Base-by-base conservation (phyloP, 2,888 invertebrate species). In the Drosophila kambysellisi region DNA sequence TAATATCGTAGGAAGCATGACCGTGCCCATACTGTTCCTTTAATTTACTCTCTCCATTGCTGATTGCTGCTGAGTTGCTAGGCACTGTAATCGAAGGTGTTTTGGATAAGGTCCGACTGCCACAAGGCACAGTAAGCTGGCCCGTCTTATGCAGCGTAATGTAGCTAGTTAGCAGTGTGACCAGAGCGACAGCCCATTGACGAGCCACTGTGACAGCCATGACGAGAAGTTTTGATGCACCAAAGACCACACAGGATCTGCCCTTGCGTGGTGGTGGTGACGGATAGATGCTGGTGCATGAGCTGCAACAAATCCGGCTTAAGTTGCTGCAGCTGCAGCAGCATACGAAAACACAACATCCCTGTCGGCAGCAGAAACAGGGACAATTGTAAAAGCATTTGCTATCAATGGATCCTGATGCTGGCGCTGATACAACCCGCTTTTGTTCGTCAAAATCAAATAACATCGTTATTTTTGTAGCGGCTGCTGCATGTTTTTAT, bases 341-440 rank as follows among this genome's bases (percentile, higher is more conserved):
- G 37, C 87, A 70, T 12, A 71, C 60, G 4, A 77, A 66, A n/a
- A 89, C 73, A 12, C 86, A 87, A 54, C 86, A 87, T 60, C 86
- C 86, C 37, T 90, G 89, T 6, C 84, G 82, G 52, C 86, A 87
- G 39, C 86, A 87, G 11, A 80, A 67, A 60, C 86, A 87, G 11
- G 84, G 64, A 15, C 86, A 87, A 37, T 87, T 87, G 57, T 83
- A 87, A 46, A 76, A 74, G 54, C 86, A 87, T 61, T 67, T 79
- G 60, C 63, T 57, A 33, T 50, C 48, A 46, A 51, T 63, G 17
- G 32, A 15, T n/a, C 29, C 43, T 4, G 58, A 12, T 29, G 53
- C 25, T 9, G 60, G 25, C 6, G 43, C 25, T 11, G 50, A n/a
- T 29, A 15, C 32, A 57, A 29, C 60, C 25, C 59, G 20, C n/a